These are phyloP conservation scores for Percopsis transmontana DNA, from an alignment of 2,113 vertebrate genomes.

Conservation along the genomic window DNA sequence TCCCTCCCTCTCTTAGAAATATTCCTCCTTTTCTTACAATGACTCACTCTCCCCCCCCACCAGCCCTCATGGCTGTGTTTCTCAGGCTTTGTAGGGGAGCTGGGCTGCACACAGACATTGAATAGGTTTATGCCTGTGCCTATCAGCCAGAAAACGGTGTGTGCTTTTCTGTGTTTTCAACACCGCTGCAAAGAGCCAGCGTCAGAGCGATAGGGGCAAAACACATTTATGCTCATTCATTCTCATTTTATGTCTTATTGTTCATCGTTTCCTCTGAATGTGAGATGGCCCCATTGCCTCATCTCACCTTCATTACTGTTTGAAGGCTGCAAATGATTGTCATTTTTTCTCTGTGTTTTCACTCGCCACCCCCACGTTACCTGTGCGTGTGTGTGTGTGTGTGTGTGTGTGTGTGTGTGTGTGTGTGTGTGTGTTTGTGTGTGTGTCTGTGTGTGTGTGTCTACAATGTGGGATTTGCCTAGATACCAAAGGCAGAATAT, in stretches of 20 bases:
- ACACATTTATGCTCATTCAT: constrained; percentile 33
- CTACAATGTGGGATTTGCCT: constrained; percentile 32
- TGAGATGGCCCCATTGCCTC: background rate
- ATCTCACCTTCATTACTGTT: constrained; percentile 13
- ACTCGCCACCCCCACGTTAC: constrained; percentile 4
- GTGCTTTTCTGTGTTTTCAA: too few species aligned
- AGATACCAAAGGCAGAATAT: constrained; percentile 47
- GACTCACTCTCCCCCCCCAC: constrained; percentile 16
- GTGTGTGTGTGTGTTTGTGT: background rate
- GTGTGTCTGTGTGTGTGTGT: constrained; percentile 36
- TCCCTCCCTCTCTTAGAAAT: background rate
- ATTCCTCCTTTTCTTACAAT: constrained; percentile 12
- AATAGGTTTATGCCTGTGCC: constrained; percentile 30
- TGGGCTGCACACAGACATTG: constrained; percentile 6
- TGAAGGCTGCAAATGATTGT: constrained; percentile 9
- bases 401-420: constrained; percentile 8
- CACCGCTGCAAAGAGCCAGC: background rate
- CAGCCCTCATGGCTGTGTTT: constrained; percentile 39
- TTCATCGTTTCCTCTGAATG: background rate
- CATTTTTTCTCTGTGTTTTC: constrained; percentile 1
- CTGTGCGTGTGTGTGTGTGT: background rate
- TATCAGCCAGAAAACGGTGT: constrained; percentile 1
- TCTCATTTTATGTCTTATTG: constrained; percentile 19
- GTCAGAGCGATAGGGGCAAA: constrained; percentile 39
- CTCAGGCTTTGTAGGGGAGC: constrained; percentile 34